phyloP scores from a whole-genome alignment of 2,888 invertebrate species.

The Zootermopsis nevadensis region DNA sequence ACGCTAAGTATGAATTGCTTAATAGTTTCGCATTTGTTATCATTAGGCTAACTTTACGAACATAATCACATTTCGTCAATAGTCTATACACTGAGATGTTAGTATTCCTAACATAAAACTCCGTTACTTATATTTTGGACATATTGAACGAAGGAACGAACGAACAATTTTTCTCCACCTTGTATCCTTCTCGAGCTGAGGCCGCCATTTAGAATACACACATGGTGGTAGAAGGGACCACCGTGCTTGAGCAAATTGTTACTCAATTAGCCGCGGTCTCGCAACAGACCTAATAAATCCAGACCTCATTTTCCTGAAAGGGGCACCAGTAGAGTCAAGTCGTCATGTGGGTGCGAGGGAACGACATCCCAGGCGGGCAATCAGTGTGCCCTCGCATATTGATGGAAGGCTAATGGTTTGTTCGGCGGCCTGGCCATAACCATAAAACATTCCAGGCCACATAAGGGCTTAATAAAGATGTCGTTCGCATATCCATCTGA shows the following conservation, averaged over 20 bases:
- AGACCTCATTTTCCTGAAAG: conserved; percentile 47
- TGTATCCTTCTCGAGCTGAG: background rate
- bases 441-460: background rate
- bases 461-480: conserved; percentile 8
- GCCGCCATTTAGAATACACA: background rate
- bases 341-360: background rate
- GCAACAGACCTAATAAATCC: conserved; percentile 51
- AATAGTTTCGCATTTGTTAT: no score
- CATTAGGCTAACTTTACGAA: no score
- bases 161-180: background rate
- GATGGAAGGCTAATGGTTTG: background rate
- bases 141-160: no score
- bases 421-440: background rate
- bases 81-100: no score
- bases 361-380: conserved; percentile 21
- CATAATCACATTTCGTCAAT: no score
- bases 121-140: no score
- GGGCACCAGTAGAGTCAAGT: background rate
- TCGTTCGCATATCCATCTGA: background rate
- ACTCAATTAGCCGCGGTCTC: conserved; percentile 48
- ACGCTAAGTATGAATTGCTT: no score
- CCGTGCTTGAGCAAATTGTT: conserved; percentile 49
- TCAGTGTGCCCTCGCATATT: conserved; percentile 2
- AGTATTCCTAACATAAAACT: no score
- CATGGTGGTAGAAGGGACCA: conserved; percentile 37